phyloP scores from a whole-genome alignment of 2,797 vertebrate species.

The Ambastaia sidthimunki region DNA sequence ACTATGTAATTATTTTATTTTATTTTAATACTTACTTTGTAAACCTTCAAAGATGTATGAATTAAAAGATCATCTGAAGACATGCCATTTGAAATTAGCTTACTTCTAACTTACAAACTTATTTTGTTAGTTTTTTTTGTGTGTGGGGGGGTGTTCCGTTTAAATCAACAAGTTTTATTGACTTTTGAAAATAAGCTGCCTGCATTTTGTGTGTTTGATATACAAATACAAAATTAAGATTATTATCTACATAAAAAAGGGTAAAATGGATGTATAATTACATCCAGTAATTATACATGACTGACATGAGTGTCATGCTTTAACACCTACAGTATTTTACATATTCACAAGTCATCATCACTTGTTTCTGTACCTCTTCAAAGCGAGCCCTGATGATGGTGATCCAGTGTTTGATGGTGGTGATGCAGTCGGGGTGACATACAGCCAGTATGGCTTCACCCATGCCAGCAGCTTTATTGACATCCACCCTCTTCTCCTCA shows the following conservation, averaged over 20 bases:
- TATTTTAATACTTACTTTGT: not conserved
- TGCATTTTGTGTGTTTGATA: too few relatives aligned
- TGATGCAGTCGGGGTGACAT: conserved; percentile 96
- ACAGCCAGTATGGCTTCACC: conserved; percentile 90
- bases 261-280: too few relatives aligned
- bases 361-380: conserved; percentile 83
- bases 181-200: too few relatives aligned
- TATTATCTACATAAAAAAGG: too few relatives aligned
- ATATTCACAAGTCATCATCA: not conserved
- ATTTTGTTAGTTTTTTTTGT: too few relatives aligned
- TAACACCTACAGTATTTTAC: not conserved
- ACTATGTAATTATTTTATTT: not conserved
- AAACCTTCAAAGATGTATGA: too few relatives aligned
- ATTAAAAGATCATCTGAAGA: too few relatives aligned
- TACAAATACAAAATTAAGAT: too few relatives aligned
- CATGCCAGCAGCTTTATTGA: conserved; percentile 89
- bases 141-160: too few relatives aligned
- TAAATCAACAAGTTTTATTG: too few relatives aligned
- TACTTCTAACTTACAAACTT: too few relatives aligned
- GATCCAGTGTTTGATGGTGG: conserved; percentile 99
- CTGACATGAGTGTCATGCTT: not conserved
- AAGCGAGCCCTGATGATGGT: conserved; percentile 97
- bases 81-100: too few relatives aligned
- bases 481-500: conserved; percentile 90
- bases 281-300: not conserved